Evolutionary conservation across 2,113 vertebrate species (phyloP).

Genomic region (Psilopogon haemacephalus): DNA sequence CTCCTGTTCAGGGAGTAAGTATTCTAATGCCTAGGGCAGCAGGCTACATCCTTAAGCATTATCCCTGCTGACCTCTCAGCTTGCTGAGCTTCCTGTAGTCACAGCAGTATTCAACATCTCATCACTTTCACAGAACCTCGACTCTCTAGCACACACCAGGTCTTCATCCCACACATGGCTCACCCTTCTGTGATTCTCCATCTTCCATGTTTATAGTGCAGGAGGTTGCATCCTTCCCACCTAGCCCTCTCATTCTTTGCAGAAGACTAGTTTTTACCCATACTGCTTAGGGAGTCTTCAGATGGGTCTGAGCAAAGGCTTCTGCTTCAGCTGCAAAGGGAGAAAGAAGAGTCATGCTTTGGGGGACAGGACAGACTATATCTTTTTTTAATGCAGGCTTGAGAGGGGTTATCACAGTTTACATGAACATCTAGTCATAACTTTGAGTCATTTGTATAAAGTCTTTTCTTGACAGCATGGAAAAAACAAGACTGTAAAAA

Average conservation of each 20-base stretch:
- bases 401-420: not conserved
- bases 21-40: not conserved
- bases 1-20: not conserved
- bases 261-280: not conserved
- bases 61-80: not conserved
- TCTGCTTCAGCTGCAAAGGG: not conserved
- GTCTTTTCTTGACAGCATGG: not conserved
- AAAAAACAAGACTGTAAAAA: not conserved
- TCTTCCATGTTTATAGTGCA: not conserved
- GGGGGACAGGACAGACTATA: not conserved
- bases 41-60: not conserved
- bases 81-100: not conserved
- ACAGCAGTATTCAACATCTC: not conserved
- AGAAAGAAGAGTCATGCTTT: not conserved
- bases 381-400: too few species aligned
- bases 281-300: not conserved
- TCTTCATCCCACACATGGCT: not conserved
- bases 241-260: not conserved
- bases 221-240: not conserved
- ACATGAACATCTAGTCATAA: not conserved
- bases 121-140: not conserved
- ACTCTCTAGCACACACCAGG: not conserved
- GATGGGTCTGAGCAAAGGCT: not conserved
- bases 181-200: not conserved
- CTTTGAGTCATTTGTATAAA: not conserved